phyloP scores from a whole-genome alignment of 2,888 invertebrate genomes.

The Omphaloscelis lunosa region DNA sequence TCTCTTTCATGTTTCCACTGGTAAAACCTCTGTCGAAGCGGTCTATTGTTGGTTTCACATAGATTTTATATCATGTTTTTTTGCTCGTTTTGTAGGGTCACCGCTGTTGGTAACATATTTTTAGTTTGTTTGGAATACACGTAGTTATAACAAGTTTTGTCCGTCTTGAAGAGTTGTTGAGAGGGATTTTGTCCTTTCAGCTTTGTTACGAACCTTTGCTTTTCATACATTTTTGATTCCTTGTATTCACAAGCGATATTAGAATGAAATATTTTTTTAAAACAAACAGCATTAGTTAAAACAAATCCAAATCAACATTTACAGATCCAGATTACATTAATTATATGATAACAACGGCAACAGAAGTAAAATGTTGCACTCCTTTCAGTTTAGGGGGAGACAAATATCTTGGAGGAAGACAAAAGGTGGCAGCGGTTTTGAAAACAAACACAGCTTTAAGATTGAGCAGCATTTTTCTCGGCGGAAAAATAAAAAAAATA shows the following conservation, averaged over 20 bases:
- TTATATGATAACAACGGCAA: conserved; percentile 43
- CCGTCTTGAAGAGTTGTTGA: conserved; percentile 30
- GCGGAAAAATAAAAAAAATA: conserved; percentile 56
- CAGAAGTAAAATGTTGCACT: conserved; percentile 51
- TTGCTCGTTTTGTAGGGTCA: conserved; percentile 65
- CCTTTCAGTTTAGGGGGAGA: conserved; percentile 55
- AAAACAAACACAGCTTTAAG: conserved; percentile 63
- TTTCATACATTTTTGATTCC: conserved; percentile 11
- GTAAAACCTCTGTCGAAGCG: conserved; percentile 74
- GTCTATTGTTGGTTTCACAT: conserved; percentile 76
- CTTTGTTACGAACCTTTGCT: conserved; percentile 16
- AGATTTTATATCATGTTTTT: conserved; percentile 74
- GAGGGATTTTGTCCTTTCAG: conserved; percentile 35
- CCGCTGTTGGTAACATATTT: conserved; percentile 67
- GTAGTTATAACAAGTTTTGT: conserved; percentile 58
- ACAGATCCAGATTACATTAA: conserved; percentile 17
- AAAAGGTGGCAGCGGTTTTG: conserved; percentile 61
- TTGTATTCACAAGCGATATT: conserved; percentile 2
- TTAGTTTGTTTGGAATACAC: conserved; percentile 46
- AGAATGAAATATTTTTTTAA: neutral
- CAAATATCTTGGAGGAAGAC: conserved; percentile 59
- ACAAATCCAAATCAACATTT: conserved; percentile 25
- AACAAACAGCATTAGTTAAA: neutral
- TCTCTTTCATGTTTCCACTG: conserved; percentile 78
- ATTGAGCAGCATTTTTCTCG: conserved; percentile 40